Conservation (phyloP, 2,888 invertebrate species). For the Lypha dubia region DNA sequence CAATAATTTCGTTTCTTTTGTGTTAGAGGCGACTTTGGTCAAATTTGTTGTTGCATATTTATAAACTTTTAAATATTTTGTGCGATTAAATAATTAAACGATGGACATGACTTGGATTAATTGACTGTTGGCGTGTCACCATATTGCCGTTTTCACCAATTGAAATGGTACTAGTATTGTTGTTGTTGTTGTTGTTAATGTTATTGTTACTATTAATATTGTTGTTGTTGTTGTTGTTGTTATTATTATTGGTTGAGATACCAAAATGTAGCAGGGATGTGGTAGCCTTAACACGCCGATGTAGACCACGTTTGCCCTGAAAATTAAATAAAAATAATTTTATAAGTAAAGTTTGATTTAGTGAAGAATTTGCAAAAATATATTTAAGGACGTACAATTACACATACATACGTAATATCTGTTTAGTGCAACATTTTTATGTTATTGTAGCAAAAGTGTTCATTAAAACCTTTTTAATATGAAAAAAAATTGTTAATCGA, state of each 20-base stretch:
- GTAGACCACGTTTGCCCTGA: conserved; percentile 80
- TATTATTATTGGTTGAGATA: conserved; percentile 70
- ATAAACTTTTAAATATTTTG: conserved; percentile 21
- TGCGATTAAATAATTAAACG: conserved; percentile 79
- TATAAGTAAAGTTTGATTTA: not conserved
- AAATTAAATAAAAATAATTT: conserved; percentile 19
- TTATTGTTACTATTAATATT: conserved; percentile 62
- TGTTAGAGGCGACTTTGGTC: conserved; percentile 67
- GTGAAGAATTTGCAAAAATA: not conserved
- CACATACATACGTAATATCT: too few species aligned
- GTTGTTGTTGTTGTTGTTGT: conserved; percentile 63
- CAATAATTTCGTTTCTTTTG: conserved; percentile 31
- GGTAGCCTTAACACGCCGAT: conserved; percentile 77
- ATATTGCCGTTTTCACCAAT: conserved; percentile 71
- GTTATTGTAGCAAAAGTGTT: too few species aligned
- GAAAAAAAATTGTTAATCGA: too few species aligned
- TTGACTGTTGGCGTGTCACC: conserved; percentile 77
- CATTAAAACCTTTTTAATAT: too few species aligned
- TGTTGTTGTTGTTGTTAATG: conserved; percentile 66
- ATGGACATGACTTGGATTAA: conserved; percentile 82
- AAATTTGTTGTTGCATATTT: conserved; percentile 20
- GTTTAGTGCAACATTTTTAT: too few species aligned
- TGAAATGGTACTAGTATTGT: conserved; percentile 69
- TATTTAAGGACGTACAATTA: too few species aligned
- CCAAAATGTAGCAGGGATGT: conserved; percentile 76